Percentiles rank a stretch among this genome's conserved stretches.
Evolutionary conservation across 2,113 vertebrate species (phyloP).

Genomic region (Phycodurus eques): DNA sequence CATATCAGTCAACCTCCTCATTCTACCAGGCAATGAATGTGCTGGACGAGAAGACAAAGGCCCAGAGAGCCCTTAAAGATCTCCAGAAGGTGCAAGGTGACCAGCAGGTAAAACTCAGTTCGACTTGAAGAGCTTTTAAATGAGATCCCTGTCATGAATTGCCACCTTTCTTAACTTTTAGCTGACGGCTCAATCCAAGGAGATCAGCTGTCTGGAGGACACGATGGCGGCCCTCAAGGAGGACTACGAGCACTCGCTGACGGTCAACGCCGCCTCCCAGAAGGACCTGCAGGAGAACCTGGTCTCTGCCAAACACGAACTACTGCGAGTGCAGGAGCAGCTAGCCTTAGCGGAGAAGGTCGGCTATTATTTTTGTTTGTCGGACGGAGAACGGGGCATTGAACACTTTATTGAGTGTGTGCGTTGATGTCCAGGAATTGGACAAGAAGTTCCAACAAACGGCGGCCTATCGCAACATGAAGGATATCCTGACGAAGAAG

Average conservation of each 20-base stretch:
- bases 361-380: not conserved
- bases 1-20: not conserved
- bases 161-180: conserved; percentile 31
- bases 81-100: conserved; percentile 80
- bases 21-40: conserved; percentile 79
- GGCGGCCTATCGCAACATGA: conserved; percentile 93
- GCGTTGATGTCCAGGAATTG: conserved; percentile 75
- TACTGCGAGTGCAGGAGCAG: conserved; percentile 89
- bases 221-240: conserved; percentile 83
- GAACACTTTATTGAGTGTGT: conserved; percentile 8
- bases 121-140: not conserved
- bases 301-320: conserved; percentile 84
- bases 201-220: conserved; percentile 81
- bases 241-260: conserved; percentile 86
- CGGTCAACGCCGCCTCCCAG: conserved; percentile 77
- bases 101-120: conserved; percentile 74
- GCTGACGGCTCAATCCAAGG: conserved; percentile 70
- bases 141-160: conserved; percentile 9
- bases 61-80: conserved; percentile 81
- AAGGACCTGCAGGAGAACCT: conserved; percentile 88
- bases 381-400: not conserved
- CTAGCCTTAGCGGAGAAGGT: conserved; percentile 88
- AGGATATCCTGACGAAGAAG: conserved; percentile 93
- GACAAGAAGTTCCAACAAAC: conserved; percentile 98
- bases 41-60: conserved; percentile 83